Evolutionary conservation across 2,888 invertebrate genomes (phyloP), one percentile per base, ranked within the genome.

Genomic region (Sicus ferrugineus): DNA sequence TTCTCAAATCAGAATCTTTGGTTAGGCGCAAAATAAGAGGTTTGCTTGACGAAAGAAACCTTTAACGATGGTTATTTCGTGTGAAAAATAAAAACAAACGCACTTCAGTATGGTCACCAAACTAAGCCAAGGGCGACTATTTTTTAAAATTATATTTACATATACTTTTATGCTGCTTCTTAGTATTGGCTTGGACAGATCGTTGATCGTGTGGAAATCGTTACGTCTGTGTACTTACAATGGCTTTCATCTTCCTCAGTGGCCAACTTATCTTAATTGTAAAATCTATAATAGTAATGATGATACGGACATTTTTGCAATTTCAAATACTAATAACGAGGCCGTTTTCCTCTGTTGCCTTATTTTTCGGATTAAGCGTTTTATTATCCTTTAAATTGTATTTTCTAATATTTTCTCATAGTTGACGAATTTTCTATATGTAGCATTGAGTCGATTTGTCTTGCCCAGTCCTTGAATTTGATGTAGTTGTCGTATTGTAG

Each of bases 401-500:
- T 42, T 42, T 4, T n/a, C n/a, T 58, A 26, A 42, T 61, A 7
- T 16, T 23, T 61, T 46, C 14, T 26, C 38, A 46, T 42, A 11
- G 14, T 61, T 42, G 38, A 26, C 42, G 23, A 21, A 56, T 16
- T 26, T 54, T 7, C 38, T 38, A 26, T 56, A 38, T 61, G 16
- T 61, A 34, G 19, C 61, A 42, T 21, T 16, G 42, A 34, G 23
- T 23, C 61, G 19, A 23, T 38, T 21, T 9, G 9, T 14, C 50
- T 26, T 64, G 64, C 64, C 50, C 28, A 64, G 23, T 64, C 64
- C 64, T 30, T 30, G 64, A 21, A 64, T 64, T 50, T 64, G 50
- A 64, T 38, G 50, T 26, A 30, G 63, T 48, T 31, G 64, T 50
- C 50, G 64, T 64, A 21, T 63, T 63, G 46, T 46, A 46, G 38